Conservation (phyloP, 2,797 vertebrate genomes). For the Sebastes hubbsi region DNA sequence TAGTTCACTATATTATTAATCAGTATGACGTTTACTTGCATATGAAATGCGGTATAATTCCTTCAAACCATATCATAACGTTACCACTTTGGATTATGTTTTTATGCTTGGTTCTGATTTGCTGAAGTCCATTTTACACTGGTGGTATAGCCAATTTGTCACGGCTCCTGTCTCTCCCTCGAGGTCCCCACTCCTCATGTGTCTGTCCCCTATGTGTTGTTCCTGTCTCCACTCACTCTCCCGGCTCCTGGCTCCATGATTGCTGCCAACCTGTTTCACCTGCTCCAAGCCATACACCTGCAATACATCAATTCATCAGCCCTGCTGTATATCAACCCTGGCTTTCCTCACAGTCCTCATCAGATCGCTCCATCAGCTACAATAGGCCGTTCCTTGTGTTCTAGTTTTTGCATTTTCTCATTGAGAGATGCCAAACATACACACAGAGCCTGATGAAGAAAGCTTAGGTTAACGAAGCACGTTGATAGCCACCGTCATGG, state of each 20-base stretch:
- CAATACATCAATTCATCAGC: not conserved
- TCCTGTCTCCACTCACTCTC: not conserved
- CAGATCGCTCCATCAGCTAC: not conserved
- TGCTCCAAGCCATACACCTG: not conserved
- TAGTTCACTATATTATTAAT: not conserved
- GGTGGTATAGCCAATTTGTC: no score
- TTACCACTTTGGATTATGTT: no score
- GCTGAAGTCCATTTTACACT: no score
- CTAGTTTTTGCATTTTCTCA: no score
- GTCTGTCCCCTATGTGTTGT: not conserved
- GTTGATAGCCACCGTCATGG: fast-evolving
- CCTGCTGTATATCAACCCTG: not conserved
- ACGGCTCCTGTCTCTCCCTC: no score
- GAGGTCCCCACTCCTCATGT: not conserved
- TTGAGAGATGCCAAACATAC: no score
- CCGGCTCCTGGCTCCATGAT: not conserved
- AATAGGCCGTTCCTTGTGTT: not conserved
- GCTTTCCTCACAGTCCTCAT: not conserved
- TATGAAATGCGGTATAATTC: not conserved
- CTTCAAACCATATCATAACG: not conserved
- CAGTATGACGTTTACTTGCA: not conserved
- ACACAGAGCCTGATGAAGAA: not conserved
- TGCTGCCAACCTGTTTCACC: not conserved
- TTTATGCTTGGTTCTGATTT: no score
- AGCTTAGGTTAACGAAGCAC: not conserved